Base-by-base conservation (phyloP, 1,140 invertebrate genomes). In the Bombus sibiricus region DNA sequence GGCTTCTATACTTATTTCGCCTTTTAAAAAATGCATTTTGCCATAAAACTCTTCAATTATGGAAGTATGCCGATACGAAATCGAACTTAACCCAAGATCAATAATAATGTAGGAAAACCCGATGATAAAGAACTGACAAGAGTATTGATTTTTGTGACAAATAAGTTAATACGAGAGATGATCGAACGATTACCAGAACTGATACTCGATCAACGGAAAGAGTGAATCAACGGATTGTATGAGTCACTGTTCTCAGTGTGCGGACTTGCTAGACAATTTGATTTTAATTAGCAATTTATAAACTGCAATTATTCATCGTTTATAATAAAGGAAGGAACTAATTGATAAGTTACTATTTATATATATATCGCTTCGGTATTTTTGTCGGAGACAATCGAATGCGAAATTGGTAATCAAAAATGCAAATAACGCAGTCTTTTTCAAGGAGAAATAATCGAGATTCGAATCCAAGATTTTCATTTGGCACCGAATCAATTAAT, bases 171-270 rank as follows among this genome's bases (percentile, higher is more conserved):
- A 22, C 18, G 47, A 53, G 47, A 53, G 59, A 62, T n/a, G 59
- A 62, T 12, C 10, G 22, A 22, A 78, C 25, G 59, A 64, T 43
- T n/a, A 13, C 32, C 28, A 13, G 10, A 28, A 18, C 5, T 34
- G 59, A n/a, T 12, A 62, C 12, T 62, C 59, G 59, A 62, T 62
- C 28, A 62, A 57, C 25, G 15, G 80, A 32, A 37, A 25, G 28
- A 43, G 34, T 71, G 82, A 78, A 78, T 83, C 74, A 68, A 22
- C 57, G 47, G 66, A 66, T n/a, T 9, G 15, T 10, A n/a, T 78
- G 82, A 78, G 5, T 83, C n/a, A 18, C 2, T 32, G n/a, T 9
- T 62, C 22, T n/a, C 57, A 13, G 37, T 4, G 41, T 34, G 53
- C 0, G 25, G 66, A 10, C 57, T 66, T 25, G 15, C 59, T 28